These are phyloP conservation scores for Chaetodon trifascialis DNA, from an alignment of 2,113 vertebrate species.

Conservation along the genomic window DNA sequence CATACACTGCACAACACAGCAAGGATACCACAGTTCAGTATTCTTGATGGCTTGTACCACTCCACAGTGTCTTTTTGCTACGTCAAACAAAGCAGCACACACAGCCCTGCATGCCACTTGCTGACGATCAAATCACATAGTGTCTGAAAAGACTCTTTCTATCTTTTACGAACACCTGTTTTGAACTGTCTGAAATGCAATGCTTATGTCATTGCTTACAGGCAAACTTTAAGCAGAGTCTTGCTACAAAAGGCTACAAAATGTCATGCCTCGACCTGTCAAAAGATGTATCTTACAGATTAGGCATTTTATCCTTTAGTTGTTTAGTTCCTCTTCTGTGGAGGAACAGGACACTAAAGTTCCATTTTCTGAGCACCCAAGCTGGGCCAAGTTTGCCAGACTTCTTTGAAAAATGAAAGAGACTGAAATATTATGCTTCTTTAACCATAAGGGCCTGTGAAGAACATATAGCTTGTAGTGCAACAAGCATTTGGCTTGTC, in stretches of 20 bases:
- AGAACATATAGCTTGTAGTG: background rate
- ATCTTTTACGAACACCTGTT: background rate
- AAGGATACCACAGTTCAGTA: too few relatives aligned
- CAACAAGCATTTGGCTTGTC: background rate
- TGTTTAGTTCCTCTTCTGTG: background rate
- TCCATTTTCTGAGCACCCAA: background rate
- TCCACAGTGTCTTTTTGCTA: too few relatives aligned
- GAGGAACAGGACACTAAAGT: background rate
- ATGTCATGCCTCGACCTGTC: background rate
- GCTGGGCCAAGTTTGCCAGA: background rate
- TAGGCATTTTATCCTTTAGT: background rate
- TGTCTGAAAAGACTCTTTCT: background rate
- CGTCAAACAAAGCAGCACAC: too few relatives aligned
- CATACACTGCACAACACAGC: too few relatives aligned
- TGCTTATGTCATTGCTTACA: slow-evolving; percentile 1
- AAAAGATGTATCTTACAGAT: background rate
- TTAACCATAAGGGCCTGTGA: background rate
- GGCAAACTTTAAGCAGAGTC: background rate
- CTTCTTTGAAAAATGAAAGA: slow-evolving; percentile 14
- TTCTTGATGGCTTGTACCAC: too few relatives aligned
- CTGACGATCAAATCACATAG: too few relatives aligned
- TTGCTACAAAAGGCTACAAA: background rate
- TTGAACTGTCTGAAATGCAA: background rate
- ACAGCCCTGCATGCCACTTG: too few relatives aligned
- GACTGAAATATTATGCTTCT: slow-evolving; percentile 3